Evolutionary conservation across 2,113 vertebrate genomes (phyloP), one percentile per base, ranked within the genome.

Genomic region (Anguilla japonica): DNA sequence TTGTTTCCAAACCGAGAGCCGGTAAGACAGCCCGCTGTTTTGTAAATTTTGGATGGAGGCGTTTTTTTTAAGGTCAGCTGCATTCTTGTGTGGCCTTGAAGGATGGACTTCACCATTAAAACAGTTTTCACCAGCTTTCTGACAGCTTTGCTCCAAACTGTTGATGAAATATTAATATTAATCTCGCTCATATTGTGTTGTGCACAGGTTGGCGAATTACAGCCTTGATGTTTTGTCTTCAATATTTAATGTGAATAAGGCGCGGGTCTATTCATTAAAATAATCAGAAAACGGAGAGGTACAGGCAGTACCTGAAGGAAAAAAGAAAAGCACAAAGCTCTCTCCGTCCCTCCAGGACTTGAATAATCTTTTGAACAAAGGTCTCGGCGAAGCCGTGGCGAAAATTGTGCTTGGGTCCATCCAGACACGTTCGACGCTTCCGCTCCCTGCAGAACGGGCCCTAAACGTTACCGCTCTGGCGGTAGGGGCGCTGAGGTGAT

Each of bases 1-100:
- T 90, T 99, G 98, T 93, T 99, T 99, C 94, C 98, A 99, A 95
- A 99, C 98, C 13, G 96, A 98, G n/a, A 99, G 98, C 93, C 97
- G 98, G 98, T 99, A 96, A 97, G 97, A 91, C n/a, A 13, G 34
- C 46, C 15, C 71, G 11, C 20, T 41, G 29, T 57, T 14, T 15
- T 4, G 41, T 41, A 53, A 41, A 29, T 46, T 34, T 41, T 53
- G 63, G 41, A 26, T 67, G 18, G n/a, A 78, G 84, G n/a, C 41
- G 22, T 29, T 34, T 29, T 29, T 26, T 20, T 82, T 50, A n/a
- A 41, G 4, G 43, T n/a, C 26, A 13, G 71, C n/a, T 75, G 81
- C 43, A 29, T 53, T 14, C 5, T 39, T 20, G n/a, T 39, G 82
- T n/a, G 2, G 75, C 46, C 78, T 80, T 29, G 22, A 40, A 41